phyloP scores from a whole-genome alignment of 2,113 vertebrate species.

The Anseranas semipalmata region DNA sequence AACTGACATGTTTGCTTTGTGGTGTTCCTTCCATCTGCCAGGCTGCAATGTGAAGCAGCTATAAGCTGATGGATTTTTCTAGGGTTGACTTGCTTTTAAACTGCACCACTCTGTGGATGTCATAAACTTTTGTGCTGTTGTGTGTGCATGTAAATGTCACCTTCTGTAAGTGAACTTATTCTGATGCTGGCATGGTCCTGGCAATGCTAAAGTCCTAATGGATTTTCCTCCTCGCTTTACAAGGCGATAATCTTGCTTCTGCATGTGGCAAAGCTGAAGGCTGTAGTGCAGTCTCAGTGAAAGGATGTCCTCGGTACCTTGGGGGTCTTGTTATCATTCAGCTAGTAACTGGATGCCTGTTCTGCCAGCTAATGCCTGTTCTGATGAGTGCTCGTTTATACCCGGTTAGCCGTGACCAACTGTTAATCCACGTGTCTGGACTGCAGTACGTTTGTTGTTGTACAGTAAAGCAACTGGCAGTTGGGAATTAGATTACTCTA shows the following conservation, averaged over 20 bases:
- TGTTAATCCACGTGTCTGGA: conserved; percentile 4
- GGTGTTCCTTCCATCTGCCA: conserved; percentile 6
- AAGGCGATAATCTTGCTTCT: neutral
- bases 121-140: conserved; percentile 8
- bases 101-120: neutral
- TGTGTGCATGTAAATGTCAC: neutral
- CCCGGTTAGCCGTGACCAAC: neutral
- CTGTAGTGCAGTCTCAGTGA: neutral
- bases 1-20: neutral
- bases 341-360: neutral
- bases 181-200: neutral
- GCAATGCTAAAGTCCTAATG: neutral
- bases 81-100: conserved; percentile 11
- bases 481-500: neutral
- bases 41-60: neutral
- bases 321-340: conserved; percentile 9
- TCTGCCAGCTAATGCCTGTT: no score
- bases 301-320: conserved; percentile 13
- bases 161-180: conserved; percentile 11
- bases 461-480: neutral
- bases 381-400: conserved; percentile 1
- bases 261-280: neutral
- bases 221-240: conserved; percentile 29
- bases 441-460: neutral
- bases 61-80: conserved; percentile 17